Evolutionary conservation across 1,140 invertebrate species (phyloP).

Genomic region (Caenorhabditis remanei): DNA sequence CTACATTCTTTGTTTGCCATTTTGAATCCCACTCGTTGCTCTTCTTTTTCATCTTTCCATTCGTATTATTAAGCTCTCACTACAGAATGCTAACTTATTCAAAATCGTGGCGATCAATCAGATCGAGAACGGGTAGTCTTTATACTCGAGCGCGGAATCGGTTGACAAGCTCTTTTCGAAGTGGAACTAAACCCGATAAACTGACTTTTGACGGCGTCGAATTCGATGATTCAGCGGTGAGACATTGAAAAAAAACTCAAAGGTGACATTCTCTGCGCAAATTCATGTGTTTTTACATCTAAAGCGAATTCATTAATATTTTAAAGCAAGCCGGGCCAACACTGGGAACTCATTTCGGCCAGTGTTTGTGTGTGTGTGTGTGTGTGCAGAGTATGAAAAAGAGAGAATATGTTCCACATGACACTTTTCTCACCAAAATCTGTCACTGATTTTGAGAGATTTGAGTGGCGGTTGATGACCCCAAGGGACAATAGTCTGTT

Average conservation of each 20-base stretch:
- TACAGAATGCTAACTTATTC: constrained; percentile 65
- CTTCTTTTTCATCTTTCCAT: not conserved
- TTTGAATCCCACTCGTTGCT: not conserved
- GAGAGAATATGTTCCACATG: constrained; percentile 16
- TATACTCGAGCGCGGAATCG: constrained; percentile 63
- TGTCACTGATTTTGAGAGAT: constrained; percentile 32
- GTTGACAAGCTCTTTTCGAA: constrained; percentile 62
- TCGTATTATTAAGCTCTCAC: not conserved
- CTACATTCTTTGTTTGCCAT: constrained; percentile 27
- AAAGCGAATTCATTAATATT: constrained; percentile 10
- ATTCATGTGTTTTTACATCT: constrained; percentile 1
- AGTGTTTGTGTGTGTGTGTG: not conserved
- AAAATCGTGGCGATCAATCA: constrained; percentile 65
- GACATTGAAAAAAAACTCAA: not conserved
- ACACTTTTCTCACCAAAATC: constrained; percentile 12
- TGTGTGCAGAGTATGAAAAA: not conserved
- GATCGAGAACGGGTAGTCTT: constrained; percentile 62
- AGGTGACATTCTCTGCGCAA: not conserved
- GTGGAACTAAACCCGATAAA: constrained; percentile 50
- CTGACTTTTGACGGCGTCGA: constrained; percentile 23
- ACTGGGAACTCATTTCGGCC: not conserved
- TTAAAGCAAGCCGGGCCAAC: not conserved
- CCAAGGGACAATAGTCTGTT: not conserved
- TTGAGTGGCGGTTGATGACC: constrained; percentile 4
- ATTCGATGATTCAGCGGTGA: constrained; percentile 44